Evolutionary conservation across 1,140 invertebrate genomes (phyloP).

Genomic region (Musca domestica): DNA sequence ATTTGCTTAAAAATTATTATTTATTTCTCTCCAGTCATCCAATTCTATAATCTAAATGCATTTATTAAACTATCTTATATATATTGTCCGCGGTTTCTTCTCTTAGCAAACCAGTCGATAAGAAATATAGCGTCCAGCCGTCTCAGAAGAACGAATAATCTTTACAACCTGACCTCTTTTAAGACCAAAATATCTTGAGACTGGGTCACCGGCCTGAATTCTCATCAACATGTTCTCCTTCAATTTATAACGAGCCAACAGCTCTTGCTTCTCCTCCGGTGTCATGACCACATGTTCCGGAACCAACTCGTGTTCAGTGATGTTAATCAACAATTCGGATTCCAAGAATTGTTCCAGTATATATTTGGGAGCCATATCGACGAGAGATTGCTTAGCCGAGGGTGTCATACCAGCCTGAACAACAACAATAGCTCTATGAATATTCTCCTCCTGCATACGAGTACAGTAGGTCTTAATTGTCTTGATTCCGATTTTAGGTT

Average conservation of each 20-base stretch:
- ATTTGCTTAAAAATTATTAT: background rate
- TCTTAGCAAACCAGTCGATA: constrained; percentile 91
- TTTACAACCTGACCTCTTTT: constrained; percentile 80
- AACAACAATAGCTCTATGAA: constrained; percentile 68
- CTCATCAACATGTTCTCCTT: constrained; percentile 99
- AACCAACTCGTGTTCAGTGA: constrained; percentile 98
- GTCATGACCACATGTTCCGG: constrained; percentile 99
- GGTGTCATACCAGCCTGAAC: constrained; percentile 90
- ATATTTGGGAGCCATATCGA: constrained; percentile 99
- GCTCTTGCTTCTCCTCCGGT: constrained; percentile 94
- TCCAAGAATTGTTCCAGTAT: constrained; percentile 98
- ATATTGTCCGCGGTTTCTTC: background rate
- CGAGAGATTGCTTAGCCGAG: constrained; percentile 95
- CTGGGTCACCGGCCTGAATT: constrained; percentile 97
- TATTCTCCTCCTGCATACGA: constrained; percentile 99
- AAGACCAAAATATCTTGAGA: constrained; percentile 70
- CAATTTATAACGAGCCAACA: constrained; percentile 81
- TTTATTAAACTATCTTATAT: background rate
- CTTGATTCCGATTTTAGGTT: constrained; percentile 98
- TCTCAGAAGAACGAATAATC: constrained; percentile 96
- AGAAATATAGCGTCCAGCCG: constrained; percentile 97
- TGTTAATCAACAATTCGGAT: constrained; percentile 98
- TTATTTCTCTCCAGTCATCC: background rate
- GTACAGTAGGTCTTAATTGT: constrained; percentile 99
- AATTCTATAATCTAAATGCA: background rate